Evolutionary conservation across 2,888 invertebrate species (phyloP), one percentile per base, ranked within the genome.

Genomic region (Liposcelis brunnea): DNA sequence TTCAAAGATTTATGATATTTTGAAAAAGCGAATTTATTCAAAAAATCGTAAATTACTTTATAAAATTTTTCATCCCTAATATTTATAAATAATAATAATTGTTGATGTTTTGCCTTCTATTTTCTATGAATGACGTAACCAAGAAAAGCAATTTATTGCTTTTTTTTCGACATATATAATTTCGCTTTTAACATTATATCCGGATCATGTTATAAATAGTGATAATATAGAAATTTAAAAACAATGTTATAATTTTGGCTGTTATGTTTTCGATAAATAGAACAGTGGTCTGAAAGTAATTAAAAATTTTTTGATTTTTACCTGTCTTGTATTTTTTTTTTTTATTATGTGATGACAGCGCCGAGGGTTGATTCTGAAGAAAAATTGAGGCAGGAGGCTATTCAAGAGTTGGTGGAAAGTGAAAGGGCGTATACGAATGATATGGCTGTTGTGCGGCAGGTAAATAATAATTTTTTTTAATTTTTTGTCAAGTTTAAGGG

Each of bases 361-460:
- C 42, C 54, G 6, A 21, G 54, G 45, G 55, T 59, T 47, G 59
- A 58, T 50, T 55, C 59, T 16, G 63, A 63, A 55, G 76, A 78
- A 59, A 68, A 67, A 55, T 74, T 74, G 58, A 64, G 81, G 32
- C 76, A 76, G 57, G 76, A 73, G 47, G 68, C 70, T 51, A 78
- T 81, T 49, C 70, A 74, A 56, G 83, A 84, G 59, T 64, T 84
- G 46, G 75, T 82, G 45, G 64, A 68, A 43, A 83, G 82, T 1
- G 83, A 84, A 60, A 73, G 77, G 56, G 71, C 72, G 1, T 83
- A 82, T 61, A 72, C 80, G 55, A 69, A 74, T 44, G 81, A 81
- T 55, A 75, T 82, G 74, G 66, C 69, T 31, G 69, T 76, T 45
- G 79, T 80, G 1, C 68, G 74, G 51, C 71, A 75, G 61, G 75